Conservation (phyloP, 2,113 vertebrate species). For the Ictalurus punctatus region DNA sequence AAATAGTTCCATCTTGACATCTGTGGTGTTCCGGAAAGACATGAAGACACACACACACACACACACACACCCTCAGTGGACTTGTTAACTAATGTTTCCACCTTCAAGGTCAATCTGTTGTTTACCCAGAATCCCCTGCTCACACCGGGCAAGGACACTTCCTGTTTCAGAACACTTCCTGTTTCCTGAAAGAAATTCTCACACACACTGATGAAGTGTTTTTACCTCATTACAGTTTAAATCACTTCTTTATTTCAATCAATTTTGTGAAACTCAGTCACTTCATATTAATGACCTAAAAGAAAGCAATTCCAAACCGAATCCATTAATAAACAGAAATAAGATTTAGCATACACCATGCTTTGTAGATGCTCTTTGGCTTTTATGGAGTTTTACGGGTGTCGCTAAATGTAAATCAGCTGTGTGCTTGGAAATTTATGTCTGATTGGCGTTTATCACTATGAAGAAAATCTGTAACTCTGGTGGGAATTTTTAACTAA, state of each 20-base stretch:
- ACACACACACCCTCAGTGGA: not conserved
- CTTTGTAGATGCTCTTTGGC: not conserved
- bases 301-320: not conserved
- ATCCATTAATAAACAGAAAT: not conserved
- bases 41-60: not conserved
- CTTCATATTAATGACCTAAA: not conserved
- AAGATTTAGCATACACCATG: not conserved
- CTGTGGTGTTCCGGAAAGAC: not conserved
- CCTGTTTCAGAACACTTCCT: not conserved
- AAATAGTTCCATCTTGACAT: not conserved
- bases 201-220: not conserved
- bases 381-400: not conserved
- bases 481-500: not conserved
- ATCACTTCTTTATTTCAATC: not conserved
- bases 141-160: not conserved
- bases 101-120: constrained; percentile 8
- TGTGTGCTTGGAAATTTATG: not conserved
- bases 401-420: not conserved
- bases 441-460: not conserved
- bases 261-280: not conserved
- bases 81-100: not conserved
- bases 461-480: not conserved
- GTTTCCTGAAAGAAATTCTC: not conserved
- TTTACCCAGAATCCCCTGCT: not conserved
- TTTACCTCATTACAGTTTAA: not conserved